Conservation (phyloP, 2,888 invertebrate species). For the Drosophila stalkeri region DNA sequence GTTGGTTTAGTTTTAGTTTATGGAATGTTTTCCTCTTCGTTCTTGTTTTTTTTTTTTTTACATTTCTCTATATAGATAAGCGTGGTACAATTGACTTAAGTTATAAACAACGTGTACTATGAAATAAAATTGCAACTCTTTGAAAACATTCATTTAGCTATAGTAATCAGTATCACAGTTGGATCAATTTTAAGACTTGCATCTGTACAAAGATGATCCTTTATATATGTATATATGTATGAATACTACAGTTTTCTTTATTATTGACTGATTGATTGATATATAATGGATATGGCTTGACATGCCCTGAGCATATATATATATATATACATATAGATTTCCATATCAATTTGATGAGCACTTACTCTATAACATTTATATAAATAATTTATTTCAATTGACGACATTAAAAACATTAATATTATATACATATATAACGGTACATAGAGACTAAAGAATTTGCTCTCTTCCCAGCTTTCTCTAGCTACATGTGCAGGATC, state of each 20-base stretch:
- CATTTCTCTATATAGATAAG: background rate
- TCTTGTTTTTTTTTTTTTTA: background rate
- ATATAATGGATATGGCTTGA: slow-evolving; percentile 39
- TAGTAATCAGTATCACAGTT: slow-evolving; percentile 56
- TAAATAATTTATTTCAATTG: slow-evolving; percentile 19
- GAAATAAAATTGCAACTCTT: slow-evolving; percentile 9
- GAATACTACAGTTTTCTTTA: slow-evolving; percentile 12
- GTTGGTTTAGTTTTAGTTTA: slow-evolving; percentile 40
- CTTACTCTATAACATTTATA: slow-evolving; percentile 15
- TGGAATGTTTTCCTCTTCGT: background rate
- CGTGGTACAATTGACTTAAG: slow-evolving; percentile 16
- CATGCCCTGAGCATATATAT: slow-evolving; percentile 48
- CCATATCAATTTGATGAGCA: slow-evolving; percentile 36
- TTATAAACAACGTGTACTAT: slow-evolving; percentile 15
- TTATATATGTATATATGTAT: background rate
- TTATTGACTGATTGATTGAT: slow-evolving; percentile 12
- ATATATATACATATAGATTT: slow-evolving; percentile 10
- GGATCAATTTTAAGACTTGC: slow-evolving; percentile 30
- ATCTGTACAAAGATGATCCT: slow-evolving; percentile 12
- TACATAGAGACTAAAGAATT: slow-evolving; percentile 6
- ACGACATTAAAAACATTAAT: slow-evolving; percentile 16
- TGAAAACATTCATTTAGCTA: slow-evolving; percentile 42
- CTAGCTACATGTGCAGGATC: slow-evolving; percentile 42
- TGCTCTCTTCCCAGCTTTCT: background rate
- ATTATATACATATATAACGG: slow-evolving; percentile 2